A percentile compares a stretch with the other conserved stretches of the same genome.
These are phyloP conservation scores for Peromyscus leucopus DNA, from an alignment of 2,113 vertebrate genomes.

Conservation along the genomic window DNA sequence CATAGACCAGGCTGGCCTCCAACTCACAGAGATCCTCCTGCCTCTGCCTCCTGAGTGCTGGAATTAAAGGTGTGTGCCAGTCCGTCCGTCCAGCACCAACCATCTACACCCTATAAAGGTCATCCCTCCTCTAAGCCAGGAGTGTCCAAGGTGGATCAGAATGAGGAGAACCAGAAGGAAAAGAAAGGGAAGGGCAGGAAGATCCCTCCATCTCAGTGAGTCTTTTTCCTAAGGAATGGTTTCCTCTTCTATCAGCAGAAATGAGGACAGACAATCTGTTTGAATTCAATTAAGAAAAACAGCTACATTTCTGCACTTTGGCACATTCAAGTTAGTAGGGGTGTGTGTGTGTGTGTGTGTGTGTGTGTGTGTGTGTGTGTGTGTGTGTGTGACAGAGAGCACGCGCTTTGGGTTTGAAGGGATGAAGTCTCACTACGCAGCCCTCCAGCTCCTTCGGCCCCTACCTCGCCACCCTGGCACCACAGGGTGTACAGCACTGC, in stretches of 20 bases:
- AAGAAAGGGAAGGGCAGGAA: background rate
- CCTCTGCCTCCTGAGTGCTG: background rate
- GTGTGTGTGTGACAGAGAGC: no score
- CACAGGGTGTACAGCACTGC: background rate
- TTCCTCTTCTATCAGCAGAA: background rate
- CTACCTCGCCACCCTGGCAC: background rate
- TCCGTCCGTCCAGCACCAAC: background rate
- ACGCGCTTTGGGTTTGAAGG: no score
- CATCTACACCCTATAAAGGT: background rate
- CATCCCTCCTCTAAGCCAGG: background rate
- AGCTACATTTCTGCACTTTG: background rate
- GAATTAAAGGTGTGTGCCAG: background rate
- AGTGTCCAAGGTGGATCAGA: background rate
- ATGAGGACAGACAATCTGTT: background rate
- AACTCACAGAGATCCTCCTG: background rate
- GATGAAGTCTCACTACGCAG: background rate
- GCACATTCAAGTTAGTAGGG: background rate
- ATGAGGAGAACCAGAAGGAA: background rate
- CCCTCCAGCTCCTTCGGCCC: background rate
- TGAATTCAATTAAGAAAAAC: background rate
- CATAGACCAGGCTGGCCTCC: background rate
- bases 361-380: background rate
- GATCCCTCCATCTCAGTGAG: background rate
- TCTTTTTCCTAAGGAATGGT: conserved; percentile 2
- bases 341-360: background rate